These are phyloP conservation scores for Gymnoscelis rufifasciata DNA, from an alignment of 2,888 invertebrate species.

Conservation along the genomic window DNA sequence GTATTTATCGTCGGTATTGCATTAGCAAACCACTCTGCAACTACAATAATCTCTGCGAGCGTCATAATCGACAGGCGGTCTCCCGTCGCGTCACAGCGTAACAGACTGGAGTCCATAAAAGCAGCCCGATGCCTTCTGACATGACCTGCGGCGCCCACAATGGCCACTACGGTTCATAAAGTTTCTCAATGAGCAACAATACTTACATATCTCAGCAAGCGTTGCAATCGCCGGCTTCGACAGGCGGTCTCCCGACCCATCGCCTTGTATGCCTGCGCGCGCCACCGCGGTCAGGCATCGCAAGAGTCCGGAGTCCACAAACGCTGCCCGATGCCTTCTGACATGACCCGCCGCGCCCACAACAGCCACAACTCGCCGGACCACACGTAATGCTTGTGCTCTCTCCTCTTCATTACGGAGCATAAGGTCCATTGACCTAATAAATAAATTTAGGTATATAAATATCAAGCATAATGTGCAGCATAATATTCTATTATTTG, in stretches of 20 bases:
- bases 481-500: too few relatives aligned
- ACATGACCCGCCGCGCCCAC: slow-evolving; percentile 81
- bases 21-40: too few relatives aligned
- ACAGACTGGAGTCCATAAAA: too few relatives aligned
- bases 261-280: slow-evolving; percentile 86
- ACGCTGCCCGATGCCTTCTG: slow-evolving; percentile 81
- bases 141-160: too few relatives aligned
- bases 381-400: slow-evolving; percentile 92
- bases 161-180: too few relatives aligned
- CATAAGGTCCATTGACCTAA: slow-evolving; percentile 92
- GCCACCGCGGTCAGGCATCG: slow-evolving; percentile 89
- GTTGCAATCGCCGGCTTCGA: slow-evolving; percentile 91
- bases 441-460: not conserved
- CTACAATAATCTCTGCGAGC: too few relatives aligned
- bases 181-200: not conserved
- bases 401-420: slow-evolving; percentile 95
- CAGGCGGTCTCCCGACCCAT: slow-evolving; percentile 86
- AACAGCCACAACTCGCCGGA: slow-evolving; percentile 76
- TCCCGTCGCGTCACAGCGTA: too few relatives aligned
- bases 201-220: slow-evolving; percentile 90
- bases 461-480: too few relatives aligned
- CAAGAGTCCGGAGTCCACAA: slow-evolving; percentile 87
- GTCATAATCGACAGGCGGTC: too few relatives aligned
- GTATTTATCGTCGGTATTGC: too few relatives aligned
- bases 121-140: too few relatives aligned